Evolutionary conservation across 1,140 invertebrate genomes (phyloP), one percentile per base, ranked within the genome.

Genomic region (Saccostrea cuccullata): DNA sequence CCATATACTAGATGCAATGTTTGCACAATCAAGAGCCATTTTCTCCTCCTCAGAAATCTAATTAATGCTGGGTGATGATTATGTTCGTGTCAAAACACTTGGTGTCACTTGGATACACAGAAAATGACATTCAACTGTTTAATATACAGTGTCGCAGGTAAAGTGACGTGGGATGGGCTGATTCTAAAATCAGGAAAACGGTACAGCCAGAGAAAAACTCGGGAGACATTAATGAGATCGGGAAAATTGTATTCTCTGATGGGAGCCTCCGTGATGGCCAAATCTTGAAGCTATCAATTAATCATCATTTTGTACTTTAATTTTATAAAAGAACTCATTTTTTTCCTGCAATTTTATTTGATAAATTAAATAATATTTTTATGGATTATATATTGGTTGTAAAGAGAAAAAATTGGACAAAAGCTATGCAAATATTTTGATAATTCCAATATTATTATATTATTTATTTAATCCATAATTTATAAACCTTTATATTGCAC

Each of bases 11-110:
- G 58, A 64, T 64, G 58, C 58, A 64, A 17, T 64, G n/a, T 64
- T 64, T 64, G 15, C 58, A 64, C 58, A 64, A 64, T 64, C 15
- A 17, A 64, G 70, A 26, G 4, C 23, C 30, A 47, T 77, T 77
- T 30, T 36, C 70, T 26, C 70, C 70, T 77, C 70, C 30, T 13
- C 70, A 30, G 11, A 77, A 64, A 77, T 77, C 13, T 77, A 77
- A 77, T 77, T 77, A 77, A 77, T 77, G 26, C 26, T 77, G 30
- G 70, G 30, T 30, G 70, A 77, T 77, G 26, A 77, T 77, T 77
- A 77, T 13, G 23, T 77, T 36, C 70, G 70, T 77, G 70, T 77
- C 70, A 77, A 77, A 77, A 77, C 70, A 77, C 70, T 77, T 77
- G 8, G 70, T 77, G 70, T 77, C 70, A 77, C 15, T 26, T 30